A percentile compares a stretch with the other conserved stretches of the same genome.
phyloP scores from a whole-genome alignment of 2,113 vertebrate species.

The Myotis brandtii region DNA sequence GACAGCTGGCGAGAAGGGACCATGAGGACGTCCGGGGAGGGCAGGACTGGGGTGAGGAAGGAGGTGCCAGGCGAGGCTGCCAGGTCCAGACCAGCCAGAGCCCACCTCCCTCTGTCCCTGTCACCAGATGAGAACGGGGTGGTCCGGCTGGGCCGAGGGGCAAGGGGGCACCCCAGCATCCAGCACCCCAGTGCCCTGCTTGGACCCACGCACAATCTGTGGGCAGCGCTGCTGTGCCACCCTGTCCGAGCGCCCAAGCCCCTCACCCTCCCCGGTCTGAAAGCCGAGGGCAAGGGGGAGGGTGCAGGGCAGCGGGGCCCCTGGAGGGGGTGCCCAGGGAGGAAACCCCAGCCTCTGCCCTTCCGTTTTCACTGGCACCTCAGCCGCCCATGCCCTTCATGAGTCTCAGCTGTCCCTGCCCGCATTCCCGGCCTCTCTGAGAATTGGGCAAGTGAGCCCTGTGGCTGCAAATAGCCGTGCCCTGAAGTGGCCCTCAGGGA shows the following conservation, averaged over 20 bases:
- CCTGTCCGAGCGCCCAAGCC: rapidly evolving
- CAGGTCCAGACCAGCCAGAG: background rate
- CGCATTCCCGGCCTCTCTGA: background rate
- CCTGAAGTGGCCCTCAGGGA: background rate
- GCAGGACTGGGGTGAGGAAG: background rate
- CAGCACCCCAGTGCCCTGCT: background rate
- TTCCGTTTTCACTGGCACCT: background rate
- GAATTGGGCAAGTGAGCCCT: background rate
- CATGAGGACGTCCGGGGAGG: rapidly evolving
- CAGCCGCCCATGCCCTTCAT: background rate
- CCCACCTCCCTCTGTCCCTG: background rate
- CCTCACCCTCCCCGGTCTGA: background rate
- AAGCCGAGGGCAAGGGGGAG: rapidly evolving
- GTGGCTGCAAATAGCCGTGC: slow-evolving; percentile 22
- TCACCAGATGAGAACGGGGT: background rate
- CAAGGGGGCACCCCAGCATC: background rate
- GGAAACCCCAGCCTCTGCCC: background rate
- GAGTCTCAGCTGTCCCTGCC: background rate
- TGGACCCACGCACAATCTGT: rapidly evolving
- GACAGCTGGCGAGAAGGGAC: slow-evolving; percentile 30
- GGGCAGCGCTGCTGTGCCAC: rapidly evolving
- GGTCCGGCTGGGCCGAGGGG: background rate
- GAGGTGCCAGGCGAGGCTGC: rapidly evolving
- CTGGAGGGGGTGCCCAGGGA: background rate
- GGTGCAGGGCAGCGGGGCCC: background rate